These are phyloP conservation scores for Clanis bilineata DNA, from an alignment of 2,888 invertebrate species.

Conservation along the genomic window DNA sequence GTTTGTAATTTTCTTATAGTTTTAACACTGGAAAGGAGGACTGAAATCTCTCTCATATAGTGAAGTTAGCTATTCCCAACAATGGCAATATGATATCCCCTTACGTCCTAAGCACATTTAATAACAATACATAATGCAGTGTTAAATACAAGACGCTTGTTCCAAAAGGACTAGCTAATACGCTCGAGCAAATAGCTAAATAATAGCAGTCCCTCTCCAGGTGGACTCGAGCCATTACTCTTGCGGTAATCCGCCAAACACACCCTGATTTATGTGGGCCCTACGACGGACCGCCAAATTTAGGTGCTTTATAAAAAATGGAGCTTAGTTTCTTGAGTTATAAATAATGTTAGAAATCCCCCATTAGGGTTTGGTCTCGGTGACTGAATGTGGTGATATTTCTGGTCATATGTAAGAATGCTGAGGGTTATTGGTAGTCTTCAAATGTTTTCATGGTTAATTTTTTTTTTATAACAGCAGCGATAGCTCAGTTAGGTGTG, in stretches of 20 bases:
- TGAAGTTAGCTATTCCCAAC: background rate
- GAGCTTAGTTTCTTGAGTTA: slow-evolving; percentile 70
- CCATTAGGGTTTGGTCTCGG: slow-evolving; percentile 46
- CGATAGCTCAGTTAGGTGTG: too few relatives aligned
- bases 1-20: too few relatives aligned
- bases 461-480: too few relatives aligned
- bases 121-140: slow-evolving; percentile 20
- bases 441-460: background rate
- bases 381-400: slow-evolving; percentile 34
- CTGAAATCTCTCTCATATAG: too few relatives aligned
- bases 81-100: background rate
- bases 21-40: too few relatives aligned
- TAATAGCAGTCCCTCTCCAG: slow-evolving; percentile 75
- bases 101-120: background rate
- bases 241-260: slow-evolving; percentile 78
- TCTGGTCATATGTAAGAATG: slow-evolving; percentile 9
- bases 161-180: slow-evolving; percentile 22
- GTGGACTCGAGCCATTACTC: slow-evolving; percentile 80
- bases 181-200: slow-evolving; percentile 72
- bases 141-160: slow-evolving; percentile 7
- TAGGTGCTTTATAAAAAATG: slow-evolving; percentile 79
- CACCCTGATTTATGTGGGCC: slow-evolving; percentile 73
- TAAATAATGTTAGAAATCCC: slow-evolving; percentile 74
- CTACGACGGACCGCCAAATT: slow-evolving; percentile 74
- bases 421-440: background rate